Percentiles rank a stretch among this genome's conserved stretches.
Evolutionary conservation across 2,113 vertebrate genomes (phyloP).

Genomic region (Mesocricetus auratus): DNA sequence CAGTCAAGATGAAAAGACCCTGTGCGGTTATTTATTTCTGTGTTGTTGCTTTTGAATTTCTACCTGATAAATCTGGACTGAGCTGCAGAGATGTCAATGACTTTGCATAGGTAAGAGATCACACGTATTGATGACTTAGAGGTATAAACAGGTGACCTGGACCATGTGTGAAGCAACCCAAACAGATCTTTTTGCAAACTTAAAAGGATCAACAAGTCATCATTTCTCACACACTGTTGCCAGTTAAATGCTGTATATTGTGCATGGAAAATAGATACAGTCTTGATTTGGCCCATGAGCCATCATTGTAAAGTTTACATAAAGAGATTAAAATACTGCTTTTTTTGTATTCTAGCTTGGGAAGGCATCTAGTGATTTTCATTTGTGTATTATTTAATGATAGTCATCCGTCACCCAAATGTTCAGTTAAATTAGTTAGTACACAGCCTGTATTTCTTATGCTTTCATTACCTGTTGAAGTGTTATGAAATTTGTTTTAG

Average conservation of each 20-base stretch:
- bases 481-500: not conserved
- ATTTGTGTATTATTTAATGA: slow-evolving; percentile 61
- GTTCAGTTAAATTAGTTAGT: slow-evolving; percentile 44
- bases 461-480: not conserved
- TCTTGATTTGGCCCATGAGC: not conserved
- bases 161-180: not conserved
- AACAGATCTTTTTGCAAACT: not conserved
- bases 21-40: slow-evolving; percentile 26
- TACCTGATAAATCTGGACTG: slow-evolving; percentile 50
- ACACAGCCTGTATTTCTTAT: not conserved
- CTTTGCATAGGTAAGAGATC: not conserved
- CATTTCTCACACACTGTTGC: not conserved
- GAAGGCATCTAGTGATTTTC: slow-evolving; percentile 65
- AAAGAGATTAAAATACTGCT: slow-evolving; percentile 51
- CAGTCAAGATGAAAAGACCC: not conserved
- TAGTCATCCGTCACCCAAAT: not conserved
- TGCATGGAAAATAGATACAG: not conserved
- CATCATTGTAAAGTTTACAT: not conserved
- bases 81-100: not conserved
- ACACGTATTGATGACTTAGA: not conserved
- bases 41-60: not conserved
- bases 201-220: not conserved
- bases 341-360: slow-evolving; percentile 59
- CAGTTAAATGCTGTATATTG: not conserved
- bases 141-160: not conserved